A percentile compares a stretch with the other conserved stretches of the same genome.
Evolutionary conservation across 92 coral and sea anemone genomes (phyloP).

Genomic region (Umimayanthus kanabou): DNA sequence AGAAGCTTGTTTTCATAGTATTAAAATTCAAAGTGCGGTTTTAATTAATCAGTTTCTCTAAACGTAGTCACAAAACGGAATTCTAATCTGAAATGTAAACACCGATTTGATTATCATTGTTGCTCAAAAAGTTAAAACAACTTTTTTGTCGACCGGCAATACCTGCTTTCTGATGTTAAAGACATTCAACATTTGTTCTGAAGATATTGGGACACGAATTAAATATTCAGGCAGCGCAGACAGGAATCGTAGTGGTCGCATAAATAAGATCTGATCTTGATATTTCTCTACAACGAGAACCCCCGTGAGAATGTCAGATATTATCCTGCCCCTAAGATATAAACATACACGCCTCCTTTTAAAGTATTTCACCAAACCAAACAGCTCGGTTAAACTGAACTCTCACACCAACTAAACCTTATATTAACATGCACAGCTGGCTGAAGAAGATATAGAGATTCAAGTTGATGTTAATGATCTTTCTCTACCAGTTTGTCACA

Average conservation of each 20-base stretch:
- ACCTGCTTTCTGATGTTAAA: background rate
- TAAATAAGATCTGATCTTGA: background rate
- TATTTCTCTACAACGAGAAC: background rate
- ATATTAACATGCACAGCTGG: background rate
- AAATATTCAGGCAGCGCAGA: background rate
- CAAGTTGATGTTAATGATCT: background rate
- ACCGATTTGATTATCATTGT: background rate
- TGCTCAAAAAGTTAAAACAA: too few species aligned
- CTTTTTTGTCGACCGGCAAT: background rate
- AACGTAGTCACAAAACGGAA: background rate
- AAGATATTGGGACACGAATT: too few species aligned
- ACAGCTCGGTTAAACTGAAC: background rate
- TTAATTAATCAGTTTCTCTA: background rate
- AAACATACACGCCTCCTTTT: too few species aligned
- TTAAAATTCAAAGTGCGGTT: background rate
- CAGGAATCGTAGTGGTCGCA: background rate
- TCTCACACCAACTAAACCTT: background rate
- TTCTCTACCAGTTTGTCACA: background rate
- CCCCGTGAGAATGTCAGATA: background rate
- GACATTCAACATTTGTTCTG: background rate
- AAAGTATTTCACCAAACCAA: background rate
- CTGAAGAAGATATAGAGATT: background rate
- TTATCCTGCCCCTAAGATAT: background rate
- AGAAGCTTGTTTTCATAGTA: background rate
- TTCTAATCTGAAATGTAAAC: background rate